phyloP scores from a whole-genome alignment of 2,113 vertebrate species.

The Xenopus borealis region DNA sequence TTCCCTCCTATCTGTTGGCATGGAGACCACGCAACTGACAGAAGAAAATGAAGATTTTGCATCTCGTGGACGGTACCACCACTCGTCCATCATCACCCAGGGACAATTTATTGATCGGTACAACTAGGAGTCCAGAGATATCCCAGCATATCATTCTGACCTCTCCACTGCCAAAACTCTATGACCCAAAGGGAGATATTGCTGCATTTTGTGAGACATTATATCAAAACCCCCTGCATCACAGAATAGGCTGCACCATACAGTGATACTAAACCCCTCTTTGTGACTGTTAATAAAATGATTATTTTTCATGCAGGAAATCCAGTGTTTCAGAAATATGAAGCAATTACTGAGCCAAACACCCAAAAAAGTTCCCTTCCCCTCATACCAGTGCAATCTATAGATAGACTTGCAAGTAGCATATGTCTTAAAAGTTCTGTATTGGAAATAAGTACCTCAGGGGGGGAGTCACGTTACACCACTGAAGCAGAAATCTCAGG shows the following conservation, averaged over 20 bases:
- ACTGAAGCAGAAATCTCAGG: neutral
- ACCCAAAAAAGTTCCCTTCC: no score
- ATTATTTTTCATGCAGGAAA: neutral
- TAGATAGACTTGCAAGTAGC: no score
- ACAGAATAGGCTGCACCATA: no score
- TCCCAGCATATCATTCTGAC: neutral
- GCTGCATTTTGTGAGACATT: no score
- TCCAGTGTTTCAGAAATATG: no score
- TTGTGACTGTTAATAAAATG: no score
- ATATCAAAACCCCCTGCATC: no score
- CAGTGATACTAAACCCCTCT: no score
- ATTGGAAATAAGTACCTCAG: neutral
- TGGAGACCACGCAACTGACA: conserved; percentile 88
- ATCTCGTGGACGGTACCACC: conserved; percentile 83
- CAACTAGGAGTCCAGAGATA: conserved; percentile 46
- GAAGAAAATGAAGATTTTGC: conserved; percentile 93
- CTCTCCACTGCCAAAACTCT: neutral
- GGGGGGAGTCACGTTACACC: neutral
- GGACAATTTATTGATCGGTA: conserved; percentile 66
- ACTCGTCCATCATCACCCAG: conserved; percentile 74
- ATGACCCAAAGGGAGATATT: neutral
- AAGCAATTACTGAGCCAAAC: no score
- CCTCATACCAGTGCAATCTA: no score
- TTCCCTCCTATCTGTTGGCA: conserved; percentile 72
- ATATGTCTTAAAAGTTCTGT: no score